Evolutionary conservation across 2,888 invertebrate genomes (phyloP).

Genomic region (Drosophila colorata): DNA sequence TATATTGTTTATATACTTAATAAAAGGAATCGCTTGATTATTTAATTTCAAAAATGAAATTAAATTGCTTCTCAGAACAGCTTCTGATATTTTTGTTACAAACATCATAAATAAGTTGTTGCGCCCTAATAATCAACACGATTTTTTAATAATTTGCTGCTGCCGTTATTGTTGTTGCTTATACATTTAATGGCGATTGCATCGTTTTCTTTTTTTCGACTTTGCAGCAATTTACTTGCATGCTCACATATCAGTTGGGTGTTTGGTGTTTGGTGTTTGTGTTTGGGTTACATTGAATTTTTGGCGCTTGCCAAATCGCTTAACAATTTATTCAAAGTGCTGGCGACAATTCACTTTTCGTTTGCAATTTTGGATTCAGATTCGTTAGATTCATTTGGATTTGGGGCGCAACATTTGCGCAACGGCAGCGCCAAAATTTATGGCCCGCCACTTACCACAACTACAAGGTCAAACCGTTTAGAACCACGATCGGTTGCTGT

Average conservation of each 20-base stretch:
- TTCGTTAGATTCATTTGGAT: constrained; percentile 25
- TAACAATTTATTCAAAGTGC: constrained; percentile 71
- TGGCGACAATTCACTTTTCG: constrained; percentile 76
- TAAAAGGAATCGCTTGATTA: too few relatives aligned
- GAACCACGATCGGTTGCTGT: constrained; percentile 48
- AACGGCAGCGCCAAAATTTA: constrained; percentile 69
- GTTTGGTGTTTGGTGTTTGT: constrained; percentile 24
- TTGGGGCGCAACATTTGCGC: constrained; percentile 64
- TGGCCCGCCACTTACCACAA: constrained; percentile 64
- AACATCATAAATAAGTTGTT: constrained; percentile 2
- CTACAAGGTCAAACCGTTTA: constrained; percentile 76
- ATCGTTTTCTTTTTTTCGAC: constrained; percentile 24
- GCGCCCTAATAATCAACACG: neutral
- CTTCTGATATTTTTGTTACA: constrained; percentile 9
- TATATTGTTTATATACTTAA: too few relatives aligned
- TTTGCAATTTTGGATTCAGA: constrained; percentile 51
- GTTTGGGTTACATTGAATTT: constrained; percentile 36
- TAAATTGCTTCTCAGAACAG: neutral
- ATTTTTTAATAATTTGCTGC: constrained; percentile 10
- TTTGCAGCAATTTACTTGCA: constrained; percentile 23
- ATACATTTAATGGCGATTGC: constrained; percentile 41
- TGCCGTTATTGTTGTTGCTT: constrained; percentile 19
- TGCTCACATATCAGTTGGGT: constrained; percentile 42
- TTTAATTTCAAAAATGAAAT: neutral
- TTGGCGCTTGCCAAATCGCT: constrained; percentile 62